These are phyloP conservation scores for Geotrupes spiniger DNA, from an alignment of 2,888 invertebrate species.

Conservation along the genomic window DNA sequence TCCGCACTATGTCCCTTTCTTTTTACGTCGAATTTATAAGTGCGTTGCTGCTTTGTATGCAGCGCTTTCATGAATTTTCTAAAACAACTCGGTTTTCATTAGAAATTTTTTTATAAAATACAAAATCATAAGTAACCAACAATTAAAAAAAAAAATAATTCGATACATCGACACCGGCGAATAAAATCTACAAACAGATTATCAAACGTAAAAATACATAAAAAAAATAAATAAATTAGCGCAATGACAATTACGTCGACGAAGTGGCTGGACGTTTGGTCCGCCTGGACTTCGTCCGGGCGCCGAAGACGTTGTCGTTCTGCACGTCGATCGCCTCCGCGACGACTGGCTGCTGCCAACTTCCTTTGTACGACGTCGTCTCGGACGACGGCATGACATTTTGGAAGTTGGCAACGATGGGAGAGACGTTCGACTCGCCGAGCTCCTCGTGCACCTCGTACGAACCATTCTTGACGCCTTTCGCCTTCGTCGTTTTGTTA, in stretches of 20 bases:
- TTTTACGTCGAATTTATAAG: too few relatives aligned
- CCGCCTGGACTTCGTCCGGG: slow-evolving; percentile 8
- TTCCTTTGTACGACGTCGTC: slow-evolving; percentile 5
- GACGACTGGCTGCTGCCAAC: background rate
- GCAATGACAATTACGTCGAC: background rate
- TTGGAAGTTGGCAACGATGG: slow-evolving; percentile 7
- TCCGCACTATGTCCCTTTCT: too few relatives aligned
- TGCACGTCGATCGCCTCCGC: background rate
- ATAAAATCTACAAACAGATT: too few relatives aligned
- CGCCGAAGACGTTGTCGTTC: slow-evolving; percentile 3
- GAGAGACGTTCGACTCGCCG: background rate
- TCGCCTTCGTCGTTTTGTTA: slow-evolving; percentile 1
- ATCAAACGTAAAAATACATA: too few relatives aligned
- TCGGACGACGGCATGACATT: slow-evolving; percentile 10
- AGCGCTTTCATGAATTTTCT: too few relatives aligned
- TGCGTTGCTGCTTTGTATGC: too few relatives aligned
- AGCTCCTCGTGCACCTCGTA: slow-evolving; percentile 9
- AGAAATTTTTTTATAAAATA: too few relatives aligned
- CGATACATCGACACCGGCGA: too few relatives aligned
- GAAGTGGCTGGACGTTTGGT: slow-evolving; percentile 14
- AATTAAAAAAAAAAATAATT: too few relatives aligned
- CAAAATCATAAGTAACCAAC: too few relatives aligned
- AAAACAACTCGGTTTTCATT: too few relatives aligned
- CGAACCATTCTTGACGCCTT: background rate
- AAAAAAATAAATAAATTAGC: slow-evolving; percentile 3